Base-by-base conservation (phyloP, 2,113 vertebrate genomes). In the Solenodon paradoxus region DNA sequence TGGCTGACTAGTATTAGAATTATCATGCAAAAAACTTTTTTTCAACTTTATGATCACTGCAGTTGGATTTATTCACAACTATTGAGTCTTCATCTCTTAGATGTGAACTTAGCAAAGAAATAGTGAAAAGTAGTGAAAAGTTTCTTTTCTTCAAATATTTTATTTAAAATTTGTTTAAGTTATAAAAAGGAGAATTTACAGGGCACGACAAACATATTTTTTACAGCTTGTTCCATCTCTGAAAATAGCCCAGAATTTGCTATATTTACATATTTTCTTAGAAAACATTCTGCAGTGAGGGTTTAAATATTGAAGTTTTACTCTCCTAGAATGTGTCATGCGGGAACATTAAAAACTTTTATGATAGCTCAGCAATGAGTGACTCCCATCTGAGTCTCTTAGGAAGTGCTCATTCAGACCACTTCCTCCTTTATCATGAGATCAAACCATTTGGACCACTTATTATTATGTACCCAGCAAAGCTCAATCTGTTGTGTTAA, bases 401-500 rank as follows among this genome's bases (percentile, higher is more conserved):
- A 92, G 95, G 95, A 98, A 98, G 96, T 95, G 97, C n/a, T 96
- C 98, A 98, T 92, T 96, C 96, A 57, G 7, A 75, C 95, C 66
- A 94, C 90, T 98, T 98, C 97, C 97, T 97, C 96, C 88, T 97
- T 98, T 97, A 97, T 97, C 97, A 91, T 55, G 96, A 97, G 95
- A 98, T 98, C 97, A 98, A 97, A 97, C 96, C 97, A 97, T 98
- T 96, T 95, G 64, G 90, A 91, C 94, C 91, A 94, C 92, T 97
- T 97, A 91, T 97, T 97, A 95, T 98, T 97, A 97, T 90, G 66
- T 92, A 86, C 90, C 69, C 95, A 97, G 97, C 95, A 98, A 98
- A 98, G 97, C 95, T 94, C 97, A 97, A 84, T 96, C 94, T 97
- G 97, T 97, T 91, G 92, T 97, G 97, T 96, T 98, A 98, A 98